Evolutionary conservation across 2,797 vertebrate genomes (phyloP), one percentile per base, ranked within the genome.

Genomic region (Sarcoramphus papa): DNA sequence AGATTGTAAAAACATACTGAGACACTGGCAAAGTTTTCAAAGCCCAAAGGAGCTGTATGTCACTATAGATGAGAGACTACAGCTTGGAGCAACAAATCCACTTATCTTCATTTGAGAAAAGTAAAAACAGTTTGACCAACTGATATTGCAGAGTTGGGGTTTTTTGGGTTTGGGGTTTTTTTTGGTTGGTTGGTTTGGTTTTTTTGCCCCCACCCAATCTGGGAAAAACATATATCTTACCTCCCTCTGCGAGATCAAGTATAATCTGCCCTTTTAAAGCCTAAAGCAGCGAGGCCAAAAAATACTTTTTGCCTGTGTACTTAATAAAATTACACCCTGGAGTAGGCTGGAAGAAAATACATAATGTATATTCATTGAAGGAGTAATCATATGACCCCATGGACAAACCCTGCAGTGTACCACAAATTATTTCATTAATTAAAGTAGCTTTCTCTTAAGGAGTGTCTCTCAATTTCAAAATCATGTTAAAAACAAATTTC

Each of bases 371-470:
- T 56, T 62, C 57, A 65, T 54, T 77, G 80, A 82, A 91, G 35
- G 48, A 83, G 51, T 68, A 87, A 87, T 69, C 41, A 63, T 15
- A 76, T 18, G 57, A 57, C 40, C 37, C 73, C 23, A 25, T n/a
- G 68, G 72, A 87, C 59, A 85, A 77, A 70, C 57, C 56, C 41
- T 87, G 35, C 41, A 48, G 45, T 18, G 25, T 48, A 48, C 31
- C 41, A 59, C 60, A 75, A 86, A 90, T 73, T 69, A 62, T 79
- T 81, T 90, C 48, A 92, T 91, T 92, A 85, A 95, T 92, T 88
- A 91, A 70, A 91, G 54, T 13, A 35, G 9, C n/a, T 92, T 63
- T 80, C 67, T 94, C 88, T 92, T 59, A 33, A 94, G 45, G 24
- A 85, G 47, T 17, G 25, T 12, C 13, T 77, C 56, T 70, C 47